Percentiles rank a stretch among this genome's conserved stretches.
Conservation (phyloP, 2,113 vertebrate genomes). For the Pachyramphus minor region DNA sequence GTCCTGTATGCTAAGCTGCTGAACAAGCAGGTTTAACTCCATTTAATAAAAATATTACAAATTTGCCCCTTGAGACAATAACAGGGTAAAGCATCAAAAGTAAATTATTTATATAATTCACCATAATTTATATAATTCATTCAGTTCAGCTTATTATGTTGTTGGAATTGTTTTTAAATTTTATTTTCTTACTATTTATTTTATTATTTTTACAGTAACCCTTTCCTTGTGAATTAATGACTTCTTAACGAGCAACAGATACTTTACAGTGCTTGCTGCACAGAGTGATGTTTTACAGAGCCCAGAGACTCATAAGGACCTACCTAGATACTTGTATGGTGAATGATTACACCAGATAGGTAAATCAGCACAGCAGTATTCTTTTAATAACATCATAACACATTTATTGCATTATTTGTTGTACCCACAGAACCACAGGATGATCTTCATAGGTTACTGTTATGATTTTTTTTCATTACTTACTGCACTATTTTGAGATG, state of each 20-base stretch:
- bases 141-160: background rate
- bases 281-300: background rate
- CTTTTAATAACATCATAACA: background rate
- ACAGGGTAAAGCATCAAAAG: background rate
- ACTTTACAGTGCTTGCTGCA: background rate
- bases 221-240: background rate
- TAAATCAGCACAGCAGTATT: background rate
- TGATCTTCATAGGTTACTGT: background rate
- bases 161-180: background rate
- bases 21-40: background rate
- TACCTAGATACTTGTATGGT: background rate
- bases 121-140: background rate
- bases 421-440: background rate
- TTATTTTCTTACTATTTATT: background rate
- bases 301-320: background rate
- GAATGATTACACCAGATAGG: background rate
- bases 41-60: background rate
- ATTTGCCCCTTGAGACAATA: background rate
- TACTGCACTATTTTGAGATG: background rate
- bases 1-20: background rate
- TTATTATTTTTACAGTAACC: background rate
- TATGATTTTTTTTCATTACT: background rate
- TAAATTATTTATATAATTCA: background rate
- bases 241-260: background rate
- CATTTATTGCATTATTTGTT: background rate